Base-by-base conservation (phyloP, 2,113 vertebrate species). In the Crotophaga sulcirostris region DNA sequence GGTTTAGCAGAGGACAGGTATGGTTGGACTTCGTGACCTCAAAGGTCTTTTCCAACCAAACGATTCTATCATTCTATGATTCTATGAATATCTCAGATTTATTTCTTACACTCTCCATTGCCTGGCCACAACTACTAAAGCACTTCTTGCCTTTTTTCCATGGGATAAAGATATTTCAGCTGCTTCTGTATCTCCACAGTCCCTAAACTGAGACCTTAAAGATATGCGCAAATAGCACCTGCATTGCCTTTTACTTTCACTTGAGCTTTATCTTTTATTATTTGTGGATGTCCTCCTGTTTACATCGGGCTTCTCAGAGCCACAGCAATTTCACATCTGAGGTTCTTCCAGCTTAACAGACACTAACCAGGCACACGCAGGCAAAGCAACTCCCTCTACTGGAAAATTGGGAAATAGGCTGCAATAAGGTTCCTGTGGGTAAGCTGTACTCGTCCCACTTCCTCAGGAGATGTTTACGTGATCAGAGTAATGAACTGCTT, bases 401-500 rank as follows among this genome's bases (percentile, higher is more conserved):
- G 59, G 68, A 55, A 36, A 47, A 82, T 17, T 29, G 3, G 5
- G n/a, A 69, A 86, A 84, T 38, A 40, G 28, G 54, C 36, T 56
- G 21, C 24, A 68, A 14, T 5, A 33, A 59, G 7, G 13, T 40
- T 29, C 26, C 3, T 5, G 6, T 5, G 26, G 11, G 26, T 6
- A 42, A 55, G 6, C 24, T n/a, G 13, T 40, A 10, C 31, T 31
- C 42, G 55, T 44, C 14, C 16, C 10, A 4, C 11, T 16, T 84
- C 34, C 36, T 59, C 31, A 20, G 7, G 31, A 2, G 16, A 70
- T 0, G 2, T 78, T 33, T 3, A 3, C 8, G 20, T 23, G 25
- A 89, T 36, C 6, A 38, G 8, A 3, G 29, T 18, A 55, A 60
- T 0, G 3, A 69, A 42, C 13, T 24, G 7, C 29, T 45, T 26